A percentile compares a stretch with the other conserved stretches of the same genome.
phyloP scores from a whole-genome alignment of 2,888 invertebrate species.

The Chloroclysta siterata region DNA sequence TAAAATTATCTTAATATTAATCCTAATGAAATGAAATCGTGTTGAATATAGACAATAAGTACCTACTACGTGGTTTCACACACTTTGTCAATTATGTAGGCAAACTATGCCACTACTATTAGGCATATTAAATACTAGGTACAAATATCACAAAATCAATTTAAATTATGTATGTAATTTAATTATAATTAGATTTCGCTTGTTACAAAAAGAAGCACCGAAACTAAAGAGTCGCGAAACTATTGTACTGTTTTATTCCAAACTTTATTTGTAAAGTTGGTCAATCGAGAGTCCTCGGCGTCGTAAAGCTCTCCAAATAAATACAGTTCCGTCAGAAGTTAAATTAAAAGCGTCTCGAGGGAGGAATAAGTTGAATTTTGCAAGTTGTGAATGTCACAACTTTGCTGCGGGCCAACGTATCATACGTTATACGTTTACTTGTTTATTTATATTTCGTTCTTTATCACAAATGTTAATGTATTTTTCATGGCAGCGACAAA shows the following conservation, averaged over 20 bases:
- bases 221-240: conserved; percentile 3
- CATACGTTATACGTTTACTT: background rate
- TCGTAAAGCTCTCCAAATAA: conserved; percentile 32
- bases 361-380: conserved; percentile 21
- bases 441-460: too few relatives aligned
- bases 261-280: conserved; percentile 31
- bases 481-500: too few relatives aligned
- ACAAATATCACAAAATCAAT: too few relatives aligned
- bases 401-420: conserved; percentile 1
- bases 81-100: too few relatives aligned
- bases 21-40: too few relatives aligned
- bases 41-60: too few relatives aligned
- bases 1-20: too few relatives aligned
- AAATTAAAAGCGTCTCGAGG: conserved; percentile 30
- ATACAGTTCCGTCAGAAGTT: conserved; percentile 32
- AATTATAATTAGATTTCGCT: background rate
- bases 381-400: conserved; percentile 24
- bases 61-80: too few relatives aligned
- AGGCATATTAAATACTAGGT: too few relatives aligned
- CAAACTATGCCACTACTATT: too few relatives aligned
- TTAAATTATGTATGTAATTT: too few relatives aligned
- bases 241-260: conserved; percentile 23
- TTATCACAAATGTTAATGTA: too few relatives aligned
- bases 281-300: conserved; percentile 24
- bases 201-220: background rate